A percentile compares a stretch with the other conserved stretches of the same genome.
Conservation (phyloP, 2,888 invertebrate genomes). For the Palloptera scutellata region DNA sequence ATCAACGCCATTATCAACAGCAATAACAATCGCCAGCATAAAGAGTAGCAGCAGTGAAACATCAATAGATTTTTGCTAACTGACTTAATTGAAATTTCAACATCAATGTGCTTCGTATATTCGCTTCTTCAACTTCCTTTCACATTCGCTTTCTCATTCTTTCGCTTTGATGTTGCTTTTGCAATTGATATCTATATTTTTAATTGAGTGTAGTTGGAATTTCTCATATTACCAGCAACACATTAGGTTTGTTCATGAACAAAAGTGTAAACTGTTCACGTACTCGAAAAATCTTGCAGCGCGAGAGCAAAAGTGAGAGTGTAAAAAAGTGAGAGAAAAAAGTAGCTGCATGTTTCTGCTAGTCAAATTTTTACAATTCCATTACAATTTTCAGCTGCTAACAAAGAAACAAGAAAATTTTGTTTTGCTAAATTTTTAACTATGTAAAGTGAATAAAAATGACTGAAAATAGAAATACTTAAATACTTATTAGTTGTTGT, state of each 20-base stretch:
- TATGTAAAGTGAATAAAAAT: no score
- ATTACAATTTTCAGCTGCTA: no score
- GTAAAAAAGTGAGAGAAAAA: no score
- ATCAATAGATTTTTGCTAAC: constrained; percentile 4
- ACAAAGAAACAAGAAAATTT: no score
- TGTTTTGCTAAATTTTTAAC: no score
- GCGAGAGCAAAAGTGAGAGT: no score
- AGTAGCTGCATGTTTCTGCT: background rate
- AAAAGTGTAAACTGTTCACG: no score
- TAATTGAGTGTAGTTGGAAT: constrained; percentile 24
- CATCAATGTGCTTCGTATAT: background rate
- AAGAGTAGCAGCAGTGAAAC: background rate
- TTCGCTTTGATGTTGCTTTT: background rate
- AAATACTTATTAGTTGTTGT: no score
- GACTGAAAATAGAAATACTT: no score
- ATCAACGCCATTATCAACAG: background rate
- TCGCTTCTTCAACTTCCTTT: background rate
- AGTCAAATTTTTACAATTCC: no score
- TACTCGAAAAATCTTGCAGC: no score
- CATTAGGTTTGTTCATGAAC: constrained; percentile 6
- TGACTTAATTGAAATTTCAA: constrained; percentile 18
- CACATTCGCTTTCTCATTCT: background rate
- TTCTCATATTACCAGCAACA: constrained; percentile 25
- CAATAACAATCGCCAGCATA: background rate
- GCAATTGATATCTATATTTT: constrained; percentile 7